phyloP scores from a whole-genome alignment of 2,888 invertebrate species.

The Coleophora deauratella region DNA sequence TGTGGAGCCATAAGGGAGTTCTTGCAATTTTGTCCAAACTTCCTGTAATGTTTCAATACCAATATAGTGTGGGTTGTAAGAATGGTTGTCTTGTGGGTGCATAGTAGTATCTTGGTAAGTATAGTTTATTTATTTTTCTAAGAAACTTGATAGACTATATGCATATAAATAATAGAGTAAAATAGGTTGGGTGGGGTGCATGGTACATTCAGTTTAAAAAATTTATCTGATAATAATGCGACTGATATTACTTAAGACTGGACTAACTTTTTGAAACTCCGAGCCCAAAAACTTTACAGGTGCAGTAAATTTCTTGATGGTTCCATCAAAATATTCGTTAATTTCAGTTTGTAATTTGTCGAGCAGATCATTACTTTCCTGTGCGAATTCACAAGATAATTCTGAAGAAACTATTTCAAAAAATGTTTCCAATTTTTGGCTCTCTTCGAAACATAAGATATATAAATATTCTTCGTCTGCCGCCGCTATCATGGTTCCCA shows the following conservation, averaged over 20 bases:
- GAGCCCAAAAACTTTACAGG: constrained; percentile 53
- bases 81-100: too few relatives aligned
- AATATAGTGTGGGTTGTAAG: too few relatives aligned
- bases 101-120: too few relatives aligned
- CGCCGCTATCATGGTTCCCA: constrained; percentile 42
- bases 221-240: too few relatives aligned
- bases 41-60: constrained; percentile 25
- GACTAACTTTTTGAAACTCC: constrained; percentile 54
- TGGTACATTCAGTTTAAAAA: too few relatives aligned
- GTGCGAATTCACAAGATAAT: constrained; percentile 30
- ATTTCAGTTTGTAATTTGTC: constrained; percentile 36
- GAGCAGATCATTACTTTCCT: constrained; percentile 36
- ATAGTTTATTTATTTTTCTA: too few relatives aligned
- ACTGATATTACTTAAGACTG: too few relatives aligned
- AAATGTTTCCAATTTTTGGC: constrained; percentile 40
- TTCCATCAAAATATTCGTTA: constrained; percentile 39
- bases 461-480: constrained; percentile 48
- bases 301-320: constrained; percentile 42
- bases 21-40: constrained; percentile 50
- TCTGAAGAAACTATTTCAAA: constrained; percentile 32
- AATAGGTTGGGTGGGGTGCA: too few relatives aligned
- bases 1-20: constrained; percentile 51
- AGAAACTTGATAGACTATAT: too few relatives aligned
- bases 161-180: too few relatives aligned
- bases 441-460: constrained; percentile 43